Base-by-base conservation (phyloP, 2,113 vertebrate species). In the Seriola rivoliana region DNA sequence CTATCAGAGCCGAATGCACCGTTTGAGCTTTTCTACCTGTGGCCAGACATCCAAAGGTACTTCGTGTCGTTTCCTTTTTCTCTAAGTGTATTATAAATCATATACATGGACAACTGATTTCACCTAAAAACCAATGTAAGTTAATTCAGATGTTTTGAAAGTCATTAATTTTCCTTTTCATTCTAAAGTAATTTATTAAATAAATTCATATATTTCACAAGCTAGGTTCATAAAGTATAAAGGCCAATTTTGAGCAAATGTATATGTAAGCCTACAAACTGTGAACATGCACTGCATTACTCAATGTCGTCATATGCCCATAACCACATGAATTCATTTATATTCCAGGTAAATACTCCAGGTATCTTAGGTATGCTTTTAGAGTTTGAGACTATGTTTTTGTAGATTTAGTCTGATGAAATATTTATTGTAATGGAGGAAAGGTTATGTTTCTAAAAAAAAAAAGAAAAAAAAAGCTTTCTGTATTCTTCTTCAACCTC, bases 401-500 rank as follows among this genome's bases (percentile, higher is more conserved):
- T 90, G 89, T 92, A 91, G 85, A 84, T 89, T 90, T 91, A 91
- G 84, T 83, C 78, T 66, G 60, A 80, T 81, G 21, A 86, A 84
- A 81, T 86, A 88, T 93, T 94, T 96, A 97, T 90, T 90, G 94
- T 94, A 85, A 89, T 87, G 88, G 72, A 48, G 66, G 74, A 78
- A 73, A 72, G 23, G 52, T 80, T 85, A 78, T 88, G 82, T 91
- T 90, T 83, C 77, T 90, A 67, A 55, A 84, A 80, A 78, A 52
- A 25, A 62, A 68, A 69, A 62, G 29, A 29, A 2, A 64, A 87
- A 78, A 46, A 44, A 68, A 75, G 66, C 78, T 96, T 97, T 97
- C 85, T 96, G 96, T 95, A 94, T 95, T 94, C 92, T 85, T 93
- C 93, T 88, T 93, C 58, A 66, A 84, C 93, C 95, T 94, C 93